Base-by-base conservation (phyloP, 1,140 invertebrate genomes). In the Ceratina calcarata region DNA sequence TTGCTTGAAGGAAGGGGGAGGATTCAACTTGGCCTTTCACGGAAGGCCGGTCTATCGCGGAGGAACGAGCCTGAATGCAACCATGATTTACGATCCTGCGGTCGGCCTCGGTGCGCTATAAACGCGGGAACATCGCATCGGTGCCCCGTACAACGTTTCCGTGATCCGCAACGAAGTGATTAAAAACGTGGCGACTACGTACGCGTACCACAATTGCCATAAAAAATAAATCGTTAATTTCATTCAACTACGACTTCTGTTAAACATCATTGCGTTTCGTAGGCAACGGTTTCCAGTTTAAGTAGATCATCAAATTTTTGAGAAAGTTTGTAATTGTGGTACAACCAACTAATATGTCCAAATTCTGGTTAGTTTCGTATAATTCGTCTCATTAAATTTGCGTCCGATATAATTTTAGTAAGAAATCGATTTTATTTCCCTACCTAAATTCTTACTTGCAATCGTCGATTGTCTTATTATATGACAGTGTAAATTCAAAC, bases 21-120 rank as follows among this genome's bases (percentile, higher is more conserved):
- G 82, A 83, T 84, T 84, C 81, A 55, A 62, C 72, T 75, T 73
- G 72, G 51, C 76, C 81, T 80, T 82, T 83, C 81, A 55, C 60
- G 66, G 70, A 51, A 80, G 69, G 81, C 12, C 58, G 75, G 24
- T 83, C 81, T 79, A 84, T 84, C 81, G 57, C 76, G 37, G n/a
- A 13, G 27, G 75, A 68, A 61, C 61, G 70, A 64, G 70, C 81
- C 27, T 67, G 77, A 80, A 83, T 76, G 66, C 72, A 70, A 67
- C 78, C 69, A 81, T 85, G 83, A 85, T 85, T 85, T 85, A 85
- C 80, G 83, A 84, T 67, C 62, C 49, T 72, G 83, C 20, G 72
- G 73, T 53, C 64, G 82, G 61, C 58, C 60, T 78, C 82, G 69
- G 65, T 71, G 10, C 73, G 73, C 83, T 73, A 81, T 78, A 80